These are phyloP conservation scores for Orthosia incerta DNA, from an alignment of 2,888 invertebrate species.

Conservation along the genomic window DNA sequence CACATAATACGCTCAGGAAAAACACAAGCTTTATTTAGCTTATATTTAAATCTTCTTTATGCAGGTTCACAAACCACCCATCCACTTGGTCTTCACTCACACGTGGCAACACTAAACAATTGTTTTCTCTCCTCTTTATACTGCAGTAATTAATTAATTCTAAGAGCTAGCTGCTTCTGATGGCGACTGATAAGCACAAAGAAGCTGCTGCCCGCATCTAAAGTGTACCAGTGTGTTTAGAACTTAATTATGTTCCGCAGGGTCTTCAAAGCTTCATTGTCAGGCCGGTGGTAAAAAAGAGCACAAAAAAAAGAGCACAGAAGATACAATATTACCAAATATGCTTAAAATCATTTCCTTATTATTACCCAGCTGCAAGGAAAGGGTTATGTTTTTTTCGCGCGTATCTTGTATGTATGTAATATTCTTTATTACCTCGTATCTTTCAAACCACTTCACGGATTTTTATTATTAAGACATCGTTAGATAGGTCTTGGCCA, in stretches of 20 bases:
- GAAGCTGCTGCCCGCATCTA: slow-evolving; percentile 59
- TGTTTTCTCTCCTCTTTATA: slow-evolving; percentile 1
- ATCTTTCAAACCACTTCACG: too few relatives aligned
- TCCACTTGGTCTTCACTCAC: neutral
- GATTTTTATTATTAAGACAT: too few relatives aligned
- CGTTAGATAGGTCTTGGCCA: too few relatives aligned
- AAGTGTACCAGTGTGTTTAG: slow-evolving; percentile 16
- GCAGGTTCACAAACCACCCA: neutral
- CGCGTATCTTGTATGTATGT: too few relatives aligned
- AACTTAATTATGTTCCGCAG: slow-evolving; percentile 1
- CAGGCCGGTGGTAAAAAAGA: neutral
- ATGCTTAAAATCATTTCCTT: too few relatives aligned
- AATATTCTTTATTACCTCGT: too few relatives aligned
- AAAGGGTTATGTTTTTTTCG: too few relatives aligned
- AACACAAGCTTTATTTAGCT: too few relatives aligned
- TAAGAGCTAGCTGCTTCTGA: slow-evolving; percentile 53
- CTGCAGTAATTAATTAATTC: slow-evolving; percentile 65
- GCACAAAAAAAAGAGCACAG: too few relatives aligned
- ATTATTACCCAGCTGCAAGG: too few relatives aligned
- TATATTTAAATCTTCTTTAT: neutral
- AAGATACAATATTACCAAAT: too few relatives aligned
- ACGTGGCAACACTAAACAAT: slow-evolving; percentile 11
- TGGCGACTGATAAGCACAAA: slow-evolving; percentile 61
- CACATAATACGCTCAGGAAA: too few relatives aligned
- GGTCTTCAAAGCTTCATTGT: neutral